phyloP scores from a whole-genome alignment of 2,113 vertebrate genomes.

The Phocoena sinus region DNA sequence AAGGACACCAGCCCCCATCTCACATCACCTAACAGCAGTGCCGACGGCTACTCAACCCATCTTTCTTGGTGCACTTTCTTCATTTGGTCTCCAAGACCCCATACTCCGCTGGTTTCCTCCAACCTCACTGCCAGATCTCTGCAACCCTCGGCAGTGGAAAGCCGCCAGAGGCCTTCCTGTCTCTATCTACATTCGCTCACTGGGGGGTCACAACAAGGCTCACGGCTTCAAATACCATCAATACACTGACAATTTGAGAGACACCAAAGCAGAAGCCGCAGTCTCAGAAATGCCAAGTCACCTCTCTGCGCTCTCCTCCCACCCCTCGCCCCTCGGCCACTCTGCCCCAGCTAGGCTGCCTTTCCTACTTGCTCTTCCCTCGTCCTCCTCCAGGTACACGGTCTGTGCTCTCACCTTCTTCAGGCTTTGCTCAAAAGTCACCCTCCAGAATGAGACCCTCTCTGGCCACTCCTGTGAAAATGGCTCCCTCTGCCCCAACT shows the following conservation, averaged over 20 bases:
- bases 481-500: no score
- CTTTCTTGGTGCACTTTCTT: neutral
- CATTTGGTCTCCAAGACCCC: neutral
- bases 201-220: neutral
- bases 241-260: neutral
- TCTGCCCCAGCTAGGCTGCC: no score
- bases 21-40: no score
- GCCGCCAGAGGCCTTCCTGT: neutral
- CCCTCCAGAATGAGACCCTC: neutral
- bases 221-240: neutral
- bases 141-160: no score
- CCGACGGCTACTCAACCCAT: neutral
- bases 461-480: neutral
- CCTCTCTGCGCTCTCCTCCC: neutral
- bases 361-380: neutral
- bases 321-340: no score
- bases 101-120: no score
- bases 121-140: neutral
- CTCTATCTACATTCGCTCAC: neutral
- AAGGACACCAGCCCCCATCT: neutral
- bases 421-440: no score
- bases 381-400: neutral
- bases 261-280: neutral
- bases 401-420: neutral
- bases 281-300: neutral